Evolutionary conservation across 2,113 vertebrate genomes (phyloP).

Genomic region (Narcine bancroftii): DNA sequence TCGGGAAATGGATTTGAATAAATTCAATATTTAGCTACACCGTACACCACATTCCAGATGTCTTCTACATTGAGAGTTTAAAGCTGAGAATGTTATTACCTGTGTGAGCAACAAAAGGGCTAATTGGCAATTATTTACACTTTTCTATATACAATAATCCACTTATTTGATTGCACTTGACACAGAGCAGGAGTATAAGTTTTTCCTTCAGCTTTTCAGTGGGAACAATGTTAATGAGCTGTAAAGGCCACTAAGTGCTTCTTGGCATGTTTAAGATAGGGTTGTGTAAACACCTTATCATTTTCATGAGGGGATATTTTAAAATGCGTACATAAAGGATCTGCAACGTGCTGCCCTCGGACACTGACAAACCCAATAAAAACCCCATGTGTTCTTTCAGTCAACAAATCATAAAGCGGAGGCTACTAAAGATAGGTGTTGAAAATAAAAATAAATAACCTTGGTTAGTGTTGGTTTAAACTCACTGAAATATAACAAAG

Average conservation of each 20-base stretch:
- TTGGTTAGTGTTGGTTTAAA: neutral
- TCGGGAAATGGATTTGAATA: neutral
- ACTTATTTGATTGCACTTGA: neutral
- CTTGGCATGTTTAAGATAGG: neutral
- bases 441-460: neutral
- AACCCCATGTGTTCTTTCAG: neutral
- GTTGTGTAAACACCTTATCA: conserved; percentile 11
- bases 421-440: neutral
- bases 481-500: neutral
- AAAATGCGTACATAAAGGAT: neutral
- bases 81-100: neutral
- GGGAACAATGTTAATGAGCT: neutral
- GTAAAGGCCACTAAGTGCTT: neutral
- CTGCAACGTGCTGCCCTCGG: neutral
- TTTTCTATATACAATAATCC: neutral
- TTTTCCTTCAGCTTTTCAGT: neutral
- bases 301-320: neutral
- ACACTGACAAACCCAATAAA: neutral
- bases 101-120: neutral
- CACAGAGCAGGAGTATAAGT: neutral
- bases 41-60: neutral
- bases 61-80: neutral
- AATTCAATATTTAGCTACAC: neutral
- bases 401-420: neutral
- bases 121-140: neutral